phyloP scores from a whole-genome alignment of 2,888 invertebrate species.

The Agrochola lota region DNA sequence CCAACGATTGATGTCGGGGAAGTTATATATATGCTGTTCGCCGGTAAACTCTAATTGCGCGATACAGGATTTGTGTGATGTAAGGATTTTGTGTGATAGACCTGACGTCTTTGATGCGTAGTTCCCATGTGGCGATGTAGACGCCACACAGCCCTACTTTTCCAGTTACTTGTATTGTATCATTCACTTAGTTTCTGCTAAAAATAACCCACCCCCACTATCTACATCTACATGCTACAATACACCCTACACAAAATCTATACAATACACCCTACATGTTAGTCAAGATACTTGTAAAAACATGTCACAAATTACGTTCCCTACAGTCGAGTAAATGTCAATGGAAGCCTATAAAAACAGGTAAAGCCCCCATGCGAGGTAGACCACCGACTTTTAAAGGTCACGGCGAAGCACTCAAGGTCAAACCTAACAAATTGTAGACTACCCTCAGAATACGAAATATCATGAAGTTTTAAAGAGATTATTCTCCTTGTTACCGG shows the following conservation, averaged over 20 bases:
- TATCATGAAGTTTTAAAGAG: slow-evolving; percentile 50
- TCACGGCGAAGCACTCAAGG: slow-evolving; percentile 42
- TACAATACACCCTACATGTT: background rate
- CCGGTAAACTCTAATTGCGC: too few species aligned
- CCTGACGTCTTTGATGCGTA: too few species aligned
- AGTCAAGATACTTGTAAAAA: slow-evolving; percentile 5
- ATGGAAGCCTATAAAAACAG: slow-evolving; percentile 48
- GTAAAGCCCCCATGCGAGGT: slow-evolving; percentile 30
- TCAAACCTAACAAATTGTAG: slow-evolving; percentile 42
- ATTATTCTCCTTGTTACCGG: slow-evolving; percentile 51
- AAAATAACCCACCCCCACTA: background rate
- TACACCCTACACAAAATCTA: background rate
- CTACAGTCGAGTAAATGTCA: slow-evolving; percentile 37
- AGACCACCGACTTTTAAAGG: slow-evolving; percentile 39
- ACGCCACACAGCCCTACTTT: background rate
- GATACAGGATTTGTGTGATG: too few species aligned
- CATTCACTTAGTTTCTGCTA: background rate
- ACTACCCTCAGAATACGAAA: slow-evolving; percentile 60
- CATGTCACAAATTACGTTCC: slow-evolving; percentile 32
- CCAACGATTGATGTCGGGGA: too few species aligned
- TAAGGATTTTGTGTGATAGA: too few species aligned
- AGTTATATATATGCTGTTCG: too few species aligned
- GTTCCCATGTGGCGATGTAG: too few species aligned
- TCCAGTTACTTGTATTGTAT: background rate
- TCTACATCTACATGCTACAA: background rate